Evolutionary conservation across 2,888 invertebrate genomes (phyloP).

Genomic region (Atrina japonica): DNA sequence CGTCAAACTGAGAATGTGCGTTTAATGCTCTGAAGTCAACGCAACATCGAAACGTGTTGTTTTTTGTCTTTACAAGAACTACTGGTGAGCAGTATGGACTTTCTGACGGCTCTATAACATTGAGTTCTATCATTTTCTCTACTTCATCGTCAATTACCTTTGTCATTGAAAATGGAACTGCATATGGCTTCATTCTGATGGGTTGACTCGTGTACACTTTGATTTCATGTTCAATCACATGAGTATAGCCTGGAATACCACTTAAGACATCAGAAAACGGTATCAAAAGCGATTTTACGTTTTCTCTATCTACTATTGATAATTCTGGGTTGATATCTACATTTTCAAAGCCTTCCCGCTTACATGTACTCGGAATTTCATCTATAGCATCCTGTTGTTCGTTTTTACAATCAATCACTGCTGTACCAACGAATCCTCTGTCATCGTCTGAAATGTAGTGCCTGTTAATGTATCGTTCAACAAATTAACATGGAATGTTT

Average conservation of each 20-base stretch:
- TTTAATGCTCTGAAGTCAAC: conserved; percentile 56
- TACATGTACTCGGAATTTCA: neutral
- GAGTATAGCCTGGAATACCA: conserved; percentile 26
- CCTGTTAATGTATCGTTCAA: conserved; percentile 32
- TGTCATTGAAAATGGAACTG: conserved; percentile 42
- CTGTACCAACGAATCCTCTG: neutral
- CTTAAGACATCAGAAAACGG: conserved; percentile 26
- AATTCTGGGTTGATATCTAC: conserved; percentile 21
- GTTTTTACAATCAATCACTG: neutral
- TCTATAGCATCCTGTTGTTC: neutral
- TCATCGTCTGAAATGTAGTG: neutral
- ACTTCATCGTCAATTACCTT: conserved; percentile 35
- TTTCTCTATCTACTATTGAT: neutral
- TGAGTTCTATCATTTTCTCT: no score
- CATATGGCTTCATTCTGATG: conserved; percentile 29
- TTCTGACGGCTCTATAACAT: conserved; percentile 16
- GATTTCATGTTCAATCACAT: no score
- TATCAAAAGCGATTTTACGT: conserved; percentile 20
- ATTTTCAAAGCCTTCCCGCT: neutral
- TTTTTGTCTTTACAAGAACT: conserved; percentile 42
- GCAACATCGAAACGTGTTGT: conserved; percentile 48
- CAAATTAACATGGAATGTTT: conserved; percentile 46
- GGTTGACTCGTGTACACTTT: conserved; percentile 3
- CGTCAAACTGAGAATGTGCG: conserved; percentile 49
- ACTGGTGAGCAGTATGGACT: conserved; percentile 17